Evolutionary conservation across 2,797 vertebrate species (phyloP).

Genomic region (Lerista edwardsae): DNA sequence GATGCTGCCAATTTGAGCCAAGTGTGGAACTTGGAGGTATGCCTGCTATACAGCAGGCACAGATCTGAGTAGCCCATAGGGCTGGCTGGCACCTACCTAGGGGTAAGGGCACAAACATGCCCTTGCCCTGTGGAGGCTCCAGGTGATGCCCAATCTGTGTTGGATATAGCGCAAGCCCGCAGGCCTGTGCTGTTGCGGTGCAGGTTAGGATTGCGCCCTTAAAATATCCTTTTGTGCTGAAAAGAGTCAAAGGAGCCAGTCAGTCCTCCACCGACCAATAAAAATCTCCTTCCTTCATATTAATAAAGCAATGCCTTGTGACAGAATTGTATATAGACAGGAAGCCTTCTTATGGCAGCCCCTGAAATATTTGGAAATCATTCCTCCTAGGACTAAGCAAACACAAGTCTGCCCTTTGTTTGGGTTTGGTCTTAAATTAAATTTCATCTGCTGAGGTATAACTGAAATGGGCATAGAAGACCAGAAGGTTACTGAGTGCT

Average conservation of each 20-base stretch:
- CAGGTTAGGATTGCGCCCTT: no score
- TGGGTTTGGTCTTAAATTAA: not conserved
- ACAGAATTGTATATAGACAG: not conserved
- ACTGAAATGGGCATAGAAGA: not conserved
- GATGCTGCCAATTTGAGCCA: no score
- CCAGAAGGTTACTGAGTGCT: conserved; percentile 1
- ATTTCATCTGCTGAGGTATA: not conserved
- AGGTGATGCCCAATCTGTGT: no score
- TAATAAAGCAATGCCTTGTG: not conserved
- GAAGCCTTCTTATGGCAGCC: not conserved
- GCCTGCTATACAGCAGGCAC: no score
- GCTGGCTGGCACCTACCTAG: no score
- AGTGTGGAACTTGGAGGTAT: no score
- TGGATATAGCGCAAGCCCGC: no score
- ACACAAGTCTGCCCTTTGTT: not conserved
- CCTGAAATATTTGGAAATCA: not conserved
- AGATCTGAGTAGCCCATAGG: no score
- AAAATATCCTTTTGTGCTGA: not conserved
- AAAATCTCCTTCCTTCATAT: not conserved
- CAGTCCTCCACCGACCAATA: not conserved
- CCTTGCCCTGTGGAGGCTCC: no score
- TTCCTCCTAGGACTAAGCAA: not conserved
- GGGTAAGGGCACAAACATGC: no score
- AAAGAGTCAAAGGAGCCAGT: no score
- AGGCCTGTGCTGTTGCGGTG: no score